Percentiles rank a stretch among this genome's conserved stretches.
Evolutionary conservation across 2,797 vertebrate species (phyloP).

Genomic region (Chaunax sp.): DNA sequence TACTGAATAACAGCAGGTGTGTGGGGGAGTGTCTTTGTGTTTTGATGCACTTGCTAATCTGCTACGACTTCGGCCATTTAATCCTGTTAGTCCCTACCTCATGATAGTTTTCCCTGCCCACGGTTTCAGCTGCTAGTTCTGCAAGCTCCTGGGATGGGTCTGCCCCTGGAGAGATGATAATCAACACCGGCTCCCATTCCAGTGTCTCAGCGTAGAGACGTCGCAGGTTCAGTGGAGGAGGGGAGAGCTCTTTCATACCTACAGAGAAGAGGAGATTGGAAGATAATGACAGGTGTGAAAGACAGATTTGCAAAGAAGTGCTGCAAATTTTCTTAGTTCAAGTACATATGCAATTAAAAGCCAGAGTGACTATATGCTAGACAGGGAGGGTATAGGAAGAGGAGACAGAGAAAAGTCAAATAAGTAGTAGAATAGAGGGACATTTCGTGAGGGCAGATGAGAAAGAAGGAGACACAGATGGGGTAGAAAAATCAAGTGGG

Average conservation of each 20-base stretch:
- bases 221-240: constrained; percentile 91
- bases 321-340: constrained; percentile 22
- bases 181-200: constrained; percentile 92
- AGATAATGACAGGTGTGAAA: constrained; percentile 14
- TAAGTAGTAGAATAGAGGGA: constrained; percentile 3
- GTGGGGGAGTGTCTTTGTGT: constrained; percentile 1
- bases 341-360: constrained; percentile 9
- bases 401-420: neutral
- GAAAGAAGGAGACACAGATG: neutral
- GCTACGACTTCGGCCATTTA: constrained; percentile 18
- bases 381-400: neutral
- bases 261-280: constrained; percentile 25
- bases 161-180: constrained; percentile 97
- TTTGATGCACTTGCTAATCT: constrained; percentile 25
- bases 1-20: constrained; percentile 3
- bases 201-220: constrained; percentile 91
- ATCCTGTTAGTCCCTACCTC: constrained; percentile 82
- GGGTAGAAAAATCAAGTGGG: constrained; percentile 3
- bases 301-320: constrained; percentile 10
- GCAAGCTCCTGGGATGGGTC: constrained; percentile 97
- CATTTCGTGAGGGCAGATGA: constrained; percentile 15
- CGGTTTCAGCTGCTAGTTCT: constrained; percentile 90
- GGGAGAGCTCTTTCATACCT: constrained; percentile 95
- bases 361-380: constrained; percentile 25
- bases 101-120: constrained; percentile 89